Evolutionary conservation across 2,888 invertebrate species (phyloP), one percentile per base, ranked within the genome.

Genomic region (Pogonocherus hispidulus): DNA sequence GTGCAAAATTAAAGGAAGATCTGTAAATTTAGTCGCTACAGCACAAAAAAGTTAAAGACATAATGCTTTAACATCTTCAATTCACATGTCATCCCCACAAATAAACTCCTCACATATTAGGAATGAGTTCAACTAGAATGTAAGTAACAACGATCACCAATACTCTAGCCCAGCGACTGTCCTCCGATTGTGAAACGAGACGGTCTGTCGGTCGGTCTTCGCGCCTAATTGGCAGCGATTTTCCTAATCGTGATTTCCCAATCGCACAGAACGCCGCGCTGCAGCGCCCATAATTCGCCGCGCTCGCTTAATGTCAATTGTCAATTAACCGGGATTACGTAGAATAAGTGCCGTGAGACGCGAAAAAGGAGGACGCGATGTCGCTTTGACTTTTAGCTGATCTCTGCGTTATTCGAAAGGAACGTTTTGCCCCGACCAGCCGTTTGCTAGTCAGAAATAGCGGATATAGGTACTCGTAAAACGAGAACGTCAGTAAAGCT

Each of bases 241-340:
- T 57, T 46, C 22, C 23, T 44, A 23, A 44, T 46, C 44, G 44
- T 37, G 35, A 27, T 46, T 57, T 57, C 44, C 37, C 46, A 57
- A 46, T 57, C 44, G 27, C n/a, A 37, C 23, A 19, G 22, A 46
- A 57, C 18, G 57, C 8, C 27, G 52, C 9, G 16, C 23, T 23
- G 23, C 23, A 11, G 37, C n/a, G 19, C 19, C 16, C 35, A 46
- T 27, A 57, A 57, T 57, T 57, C 44, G 44, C 9, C n/a, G 57
- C 46, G 57, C 44, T 44, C 22, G 32, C 52, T 52, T 52, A 52
- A 52, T 52, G 52, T 16, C 32, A 52, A 57, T 57, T 44, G 57
- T 27, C 46, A 27, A 57, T 46, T 57, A 46, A 44, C 22, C 23
- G 19, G 57, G 18, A 16, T 44, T 57, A 23, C 19, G 37, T n/a